Evolutionary conservation across 2,797 vertebrate species (phyloP).

Genomic region (Fringilla coelebs): DNA sequence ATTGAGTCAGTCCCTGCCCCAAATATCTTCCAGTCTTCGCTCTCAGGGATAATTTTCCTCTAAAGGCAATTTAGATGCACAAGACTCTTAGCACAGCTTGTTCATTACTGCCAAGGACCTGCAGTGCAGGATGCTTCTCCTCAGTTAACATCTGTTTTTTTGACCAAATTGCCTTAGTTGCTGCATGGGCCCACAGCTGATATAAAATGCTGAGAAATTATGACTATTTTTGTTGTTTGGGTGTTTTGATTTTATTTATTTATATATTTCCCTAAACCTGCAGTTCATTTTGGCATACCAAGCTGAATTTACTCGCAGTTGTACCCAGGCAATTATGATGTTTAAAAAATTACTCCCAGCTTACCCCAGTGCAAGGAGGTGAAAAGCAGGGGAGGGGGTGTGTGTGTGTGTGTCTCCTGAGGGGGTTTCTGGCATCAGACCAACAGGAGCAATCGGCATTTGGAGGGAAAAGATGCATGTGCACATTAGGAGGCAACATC

Average conservation of each 20-base stretch:
- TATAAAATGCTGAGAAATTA: constrained; percentile 40
- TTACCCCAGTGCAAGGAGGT: background rate
- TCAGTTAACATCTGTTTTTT: constrained; percentile 59
- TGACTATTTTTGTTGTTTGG: constrained; percentile 21
- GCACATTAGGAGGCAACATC: background rate
- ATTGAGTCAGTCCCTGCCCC: background rate
- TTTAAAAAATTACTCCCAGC: background rate
- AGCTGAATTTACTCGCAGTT: background rate
- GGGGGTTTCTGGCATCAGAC: background rate
- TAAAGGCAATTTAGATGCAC: constrained; percentile 1
- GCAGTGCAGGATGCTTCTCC: constrained; percentile 23
- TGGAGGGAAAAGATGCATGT: background rate
- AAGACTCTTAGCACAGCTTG: background rate
- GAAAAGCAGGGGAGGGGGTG: background rate
- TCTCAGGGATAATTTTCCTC: constrained; percentile 11
- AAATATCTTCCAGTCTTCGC: background rate
- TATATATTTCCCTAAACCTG: background rate
- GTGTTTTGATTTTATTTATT: background rate
- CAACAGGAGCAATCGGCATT: background rate
- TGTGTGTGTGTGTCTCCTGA: background rate
- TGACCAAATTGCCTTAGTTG: constrained; percentile 46
- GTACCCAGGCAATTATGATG: background rate
- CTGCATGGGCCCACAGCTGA: constrained; percentile 43
- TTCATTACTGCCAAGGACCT: constrained; percentile 43
- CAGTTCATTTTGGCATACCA: background rate